Percentiles rank a stretch among this genome's conserved stretches.
These are phyloP conservation scores for Biston stratarius DNA, from an alignment of 2,888 invertebrate species.

Conservation along the genomic window DNA sequence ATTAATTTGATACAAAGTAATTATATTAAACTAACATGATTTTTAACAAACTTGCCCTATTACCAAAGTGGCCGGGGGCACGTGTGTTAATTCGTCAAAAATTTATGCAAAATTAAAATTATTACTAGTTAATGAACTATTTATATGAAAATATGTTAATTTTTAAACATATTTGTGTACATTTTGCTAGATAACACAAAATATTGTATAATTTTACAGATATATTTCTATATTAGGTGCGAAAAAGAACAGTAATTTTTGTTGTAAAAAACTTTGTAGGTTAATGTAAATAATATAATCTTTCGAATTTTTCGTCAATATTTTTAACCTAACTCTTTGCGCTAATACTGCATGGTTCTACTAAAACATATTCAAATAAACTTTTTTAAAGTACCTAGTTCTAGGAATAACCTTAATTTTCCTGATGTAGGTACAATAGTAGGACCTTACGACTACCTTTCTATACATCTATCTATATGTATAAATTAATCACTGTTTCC, in stretches of 20 bases:
- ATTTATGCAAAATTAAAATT: conserved; percentile 21
- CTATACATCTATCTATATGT: no score
- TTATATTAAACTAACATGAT: conserved; percentile 19
- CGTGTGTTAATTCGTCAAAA: conserved; percentile 22
- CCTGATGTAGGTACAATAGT: no score
- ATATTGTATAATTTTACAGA: conserved; percentile 9
- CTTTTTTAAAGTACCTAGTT: no score
- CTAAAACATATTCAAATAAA: not conserved
- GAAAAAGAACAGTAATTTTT: conserved; percentile 1
- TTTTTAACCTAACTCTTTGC: not conserved
- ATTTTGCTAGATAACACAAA: conserved; percentile 1
- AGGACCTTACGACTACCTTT: no score
- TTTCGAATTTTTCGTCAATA: no score
- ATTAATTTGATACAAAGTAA: conserved; percentile 3
- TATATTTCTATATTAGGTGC: conserved; percentile 8
- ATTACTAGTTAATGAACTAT: conserved; percentile 25
- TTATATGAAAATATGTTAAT: conserved; percentile 29
- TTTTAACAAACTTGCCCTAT: conserved; percentile 24
- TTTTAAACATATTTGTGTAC: conserved; percentile 14
- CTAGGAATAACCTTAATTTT: no score
- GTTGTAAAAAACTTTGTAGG: no score
- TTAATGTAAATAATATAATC: no score
- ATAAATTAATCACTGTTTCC: no score
- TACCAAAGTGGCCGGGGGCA: not conserved
- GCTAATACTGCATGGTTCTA: not conserved